A percentile compares a stretch with the other conserved stretches of the same genome.
Evolutionary conservation across 2,797 vertebrate species (phyloP).

Genomic region (Acanthiza pusilla): DNA sequence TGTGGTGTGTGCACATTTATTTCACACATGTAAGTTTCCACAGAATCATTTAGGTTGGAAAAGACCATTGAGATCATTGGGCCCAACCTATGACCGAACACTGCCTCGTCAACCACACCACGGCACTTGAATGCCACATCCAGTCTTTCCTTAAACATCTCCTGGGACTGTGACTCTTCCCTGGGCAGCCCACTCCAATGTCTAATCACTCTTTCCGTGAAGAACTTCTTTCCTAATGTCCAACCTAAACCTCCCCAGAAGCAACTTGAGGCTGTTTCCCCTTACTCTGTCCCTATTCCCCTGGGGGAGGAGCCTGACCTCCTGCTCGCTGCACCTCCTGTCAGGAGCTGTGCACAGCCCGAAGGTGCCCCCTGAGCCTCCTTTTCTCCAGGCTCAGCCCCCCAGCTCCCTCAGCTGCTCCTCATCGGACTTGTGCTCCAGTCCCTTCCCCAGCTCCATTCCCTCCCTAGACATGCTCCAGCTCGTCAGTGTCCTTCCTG

Average conservation of each 20-base stretch:
- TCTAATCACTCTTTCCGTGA: neutral
- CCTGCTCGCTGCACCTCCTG: neutral
- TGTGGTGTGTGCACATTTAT: accelerated
- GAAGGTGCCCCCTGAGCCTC: neutral
- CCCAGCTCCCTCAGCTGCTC: neutral
- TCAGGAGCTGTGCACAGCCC: neutral
- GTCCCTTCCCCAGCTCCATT: too few species aligned
- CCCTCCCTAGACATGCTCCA: neutral
- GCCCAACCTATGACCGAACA: neutral
- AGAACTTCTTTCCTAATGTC: neutral
- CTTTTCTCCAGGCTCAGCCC: neutral
- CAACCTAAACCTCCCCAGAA: neutral
- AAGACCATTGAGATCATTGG: neutral
- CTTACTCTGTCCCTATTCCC: neutral
- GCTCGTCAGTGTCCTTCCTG: neutral
- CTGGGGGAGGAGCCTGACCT: too few species aligned
- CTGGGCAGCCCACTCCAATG: neutral
- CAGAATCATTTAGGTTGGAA: neutral
- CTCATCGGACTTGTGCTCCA: neutral
- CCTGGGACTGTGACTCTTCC: neutral
- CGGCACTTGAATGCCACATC: neutral
- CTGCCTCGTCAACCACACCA: too few species aligned
- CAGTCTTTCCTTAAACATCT: neutral
- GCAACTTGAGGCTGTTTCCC: neutral
- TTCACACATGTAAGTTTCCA: neutral